These are phyloP conservation scores for Aricia agestis DNA, from an alignment of 1,140 invertebrate genomes.

Conservation along the genomic window DNA sequence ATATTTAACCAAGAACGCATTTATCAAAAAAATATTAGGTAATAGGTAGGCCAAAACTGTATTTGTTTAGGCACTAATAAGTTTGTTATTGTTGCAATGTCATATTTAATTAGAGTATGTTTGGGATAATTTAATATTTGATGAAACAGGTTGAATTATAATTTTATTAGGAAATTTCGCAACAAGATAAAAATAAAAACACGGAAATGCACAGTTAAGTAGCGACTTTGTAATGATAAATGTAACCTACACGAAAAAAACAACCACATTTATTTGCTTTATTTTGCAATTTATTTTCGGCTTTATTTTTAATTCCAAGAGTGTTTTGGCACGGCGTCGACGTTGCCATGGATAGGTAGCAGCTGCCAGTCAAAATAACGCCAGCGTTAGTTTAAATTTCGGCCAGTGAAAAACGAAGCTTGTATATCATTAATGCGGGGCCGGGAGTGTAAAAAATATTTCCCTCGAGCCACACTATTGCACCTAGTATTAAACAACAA, in stretches of 20 bases:
- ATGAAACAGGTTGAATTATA: background rate
- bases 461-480: too few species aligned
- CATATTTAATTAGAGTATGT: conserved; percentile 4
- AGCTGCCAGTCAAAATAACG: too few species aligned
- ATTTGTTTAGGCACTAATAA: background rate
- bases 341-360: too few species aligned
- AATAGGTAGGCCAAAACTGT: background rate
- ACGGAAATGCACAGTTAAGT: background rate
- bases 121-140: background rate
- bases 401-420: too few species aligned
- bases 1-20: too few species aligned
- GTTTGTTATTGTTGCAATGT: background rate
- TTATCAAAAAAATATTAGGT: too few species aligned
- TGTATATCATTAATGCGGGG: too few species aligned
- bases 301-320: too few species aligned
- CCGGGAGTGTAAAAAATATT: too few species aligned
- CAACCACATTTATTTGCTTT: background rate
- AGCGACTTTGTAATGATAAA: background rate
- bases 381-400: too few species aligned
- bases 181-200: background rate
- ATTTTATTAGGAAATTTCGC: background rate
- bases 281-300: background rate
- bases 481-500: too few species aligned
- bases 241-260: background rate
- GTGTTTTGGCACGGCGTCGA: too few species aligned